Evolutionary conservation across 1,140 invertebrate genomes (phyloP), one percentile per base, ranked within the genome.

Genomic region (Aphis gossypii): DNA sequence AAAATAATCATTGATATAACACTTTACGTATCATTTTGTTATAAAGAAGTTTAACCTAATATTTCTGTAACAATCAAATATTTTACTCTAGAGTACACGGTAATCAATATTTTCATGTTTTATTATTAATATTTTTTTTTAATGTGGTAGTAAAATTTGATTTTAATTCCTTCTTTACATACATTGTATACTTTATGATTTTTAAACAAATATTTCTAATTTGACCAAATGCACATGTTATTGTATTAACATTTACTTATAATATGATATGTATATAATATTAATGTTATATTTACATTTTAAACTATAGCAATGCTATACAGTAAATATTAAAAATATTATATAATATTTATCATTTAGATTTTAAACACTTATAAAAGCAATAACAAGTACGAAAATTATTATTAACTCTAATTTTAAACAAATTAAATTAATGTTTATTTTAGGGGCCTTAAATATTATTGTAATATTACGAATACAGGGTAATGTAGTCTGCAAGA

Each of bases 401-500:
- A 56, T 89, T 89, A 89, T 38, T 89, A 89, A 54, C 35, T 54
- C 48, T 38, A 89, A 41, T 89, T 56, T 4, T 56, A 38, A 89
- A 56, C 51, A 35, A 89, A 54, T 9, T 54, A 89, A 89, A 38
- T 46, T 88, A 88, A 48, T 5, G 6, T 30, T 89, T 38, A 89
- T 56, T 38, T 89, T 89, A 54, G 87, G 51, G 87, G 87, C 87
- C 87, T 88, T 88, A 51, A 51, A 51, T 88, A 88, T 35, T 88
- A 88, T 88, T 87, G 44, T 87, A 87, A 87, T 87, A 46, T 48
- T 51, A 88, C n/a, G n/a, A 88, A 51, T 88, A 88, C 87, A 88
- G 87, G 87, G 87, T 88, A 88, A 51, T 88, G n/a, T 54, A 88
- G 87, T 88, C 46, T 88, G n/a, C 46, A 88, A 88, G 86, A 88